Conservation (phyloP, 2,888 invertebrate genomes). For the Caenorhabditis sp. region DNA sequence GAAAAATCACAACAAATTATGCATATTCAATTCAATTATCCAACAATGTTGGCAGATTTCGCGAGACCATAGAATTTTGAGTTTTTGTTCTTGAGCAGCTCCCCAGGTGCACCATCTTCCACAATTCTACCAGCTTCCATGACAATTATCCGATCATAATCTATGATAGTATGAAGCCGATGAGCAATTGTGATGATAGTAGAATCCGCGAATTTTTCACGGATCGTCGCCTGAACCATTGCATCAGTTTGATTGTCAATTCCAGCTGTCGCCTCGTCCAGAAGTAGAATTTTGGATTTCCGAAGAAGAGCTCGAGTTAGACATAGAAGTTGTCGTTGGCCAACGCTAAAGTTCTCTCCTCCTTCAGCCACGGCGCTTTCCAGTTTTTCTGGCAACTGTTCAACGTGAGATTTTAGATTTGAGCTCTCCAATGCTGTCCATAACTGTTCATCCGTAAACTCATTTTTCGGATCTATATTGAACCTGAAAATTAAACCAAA, state of each 20-base stretch:
- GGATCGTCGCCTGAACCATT: slow-evolving; percentile 86
- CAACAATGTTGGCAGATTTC: slow-evolving; percentile 72
- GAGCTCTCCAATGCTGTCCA: slow-evolving; percentile 72
- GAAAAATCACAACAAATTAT: too few species aligned
- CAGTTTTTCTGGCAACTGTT: slow-evolving; percentile 86
- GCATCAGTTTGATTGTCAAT: slow-evolving; percentile 85
- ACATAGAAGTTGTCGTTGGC: slow-evolving; percentile 5
- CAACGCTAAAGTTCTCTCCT: slow-evolving; percentile 89
- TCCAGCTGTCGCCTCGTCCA: slow-evolving; percentile 86
- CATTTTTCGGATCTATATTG: slow-evolving; percentile 94
- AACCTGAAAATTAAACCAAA: slow-evolving; percentile 87
- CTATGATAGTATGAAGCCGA: slow-evolving; percentile 90
- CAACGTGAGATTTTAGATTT: slow-evolving; percentile 68
- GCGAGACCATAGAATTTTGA: slow-evolving; percentile 73
- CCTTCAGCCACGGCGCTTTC: slow-evolving; percentile 92
- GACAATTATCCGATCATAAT: slow-evolving; percentile 86
- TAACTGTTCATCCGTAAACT: slow-evolving; percentile 66
- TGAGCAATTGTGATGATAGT: slow-evolving; percentile 87
- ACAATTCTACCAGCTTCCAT: slow-evolving; percentile 72
- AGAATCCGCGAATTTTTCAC: slow-evolving; percentile 88
- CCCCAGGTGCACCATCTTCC: slow-evolving; percentile 72
- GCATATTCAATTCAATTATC: too few species aligned
- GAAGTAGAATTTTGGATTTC: slow-evolving; percentile 87
- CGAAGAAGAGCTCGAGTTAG: slow-evolving; percentile 84
- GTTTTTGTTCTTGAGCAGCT: slow-evolving; percentile 69